Conservation (phyloP, 2,113 vertebrate genomes). For the Naja naja region DNA sequence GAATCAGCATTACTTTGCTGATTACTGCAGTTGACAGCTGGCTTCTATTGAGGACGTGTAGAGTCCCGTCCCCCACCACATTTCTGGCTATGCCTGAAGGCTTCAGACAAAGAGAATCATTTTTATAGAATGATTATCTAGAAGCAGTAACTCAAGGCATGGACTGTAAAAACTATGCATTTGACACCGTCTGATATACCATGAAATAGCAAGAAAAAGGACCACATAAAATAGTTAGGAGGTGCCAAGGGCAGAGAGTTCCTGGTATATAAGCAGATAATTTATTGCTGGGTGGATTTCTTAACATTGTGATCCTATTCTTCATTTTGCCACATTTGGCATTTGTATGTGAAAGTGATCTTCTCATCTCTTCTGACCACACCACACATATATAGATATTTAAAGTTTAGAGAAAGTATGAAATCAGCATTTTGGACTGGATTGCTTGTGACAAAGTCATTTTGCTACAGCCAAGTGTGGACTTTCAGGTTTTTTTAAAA, state of each 20-base stretch:
- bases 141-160: slow-evolving; percentile 7
- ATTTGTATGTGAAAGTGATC: not conserved
- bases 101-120: not conserved
- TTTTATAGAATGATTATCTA: not conserved
- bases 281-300: not conserved
- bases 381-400: not conserved
- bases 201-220: not conserved
- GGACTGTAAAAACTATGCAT: not conserved
- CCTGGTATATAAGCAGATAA: not conserved
- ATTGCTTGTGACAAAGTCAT: not conserved
- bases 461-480: not conserved
- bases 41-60: not conserved
- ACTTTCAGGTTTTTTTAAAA: not conserved
- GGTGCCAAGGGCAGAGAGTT: not conserved
- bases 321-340: not conserved
- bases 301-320: not conserved
- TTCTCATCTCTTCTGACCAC: not conserved
- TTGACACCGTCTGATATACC: not conserved
- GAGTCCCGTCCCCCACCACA: not conserved
- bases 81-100: slow-evolving; percentile 21
- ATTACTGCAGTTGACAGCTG: slow-evolving; percentile 25
- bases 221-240: not conserved
- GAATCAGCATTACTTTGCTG: not conserved
- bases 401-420: not conserved
- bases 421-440: not conserved